Evolutionary conservation across 2,888 invertebrate species (phyloP).

Genomic region (Coelinius sp.): DNA sequence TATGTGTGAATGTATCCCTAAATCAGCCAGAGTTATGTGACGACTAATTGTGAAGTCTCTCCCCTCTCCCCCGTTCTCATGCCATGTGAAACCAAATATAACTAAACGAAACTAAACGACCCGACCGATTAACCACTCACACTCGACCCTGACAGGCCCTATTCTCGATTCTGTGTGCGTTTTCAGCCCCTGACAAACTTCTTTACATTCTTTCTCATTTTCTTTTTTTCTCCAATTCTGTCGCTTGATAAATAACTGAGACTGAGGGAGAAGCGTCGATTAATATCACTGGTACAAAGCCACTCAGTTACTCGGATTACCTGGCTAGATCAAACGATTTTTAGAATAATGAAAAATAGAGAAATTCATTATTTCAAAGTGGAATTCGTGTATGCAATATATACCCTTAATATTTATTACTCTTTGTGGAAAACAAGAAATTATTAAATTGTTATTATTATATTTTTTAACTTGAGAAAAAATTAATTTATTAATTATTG

Average conservation of each 20-base stretch:
- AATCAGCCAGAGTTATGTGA: slow-evolving; percentile 68
- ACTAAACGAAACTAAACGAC: slow-evolving; percentile 65
- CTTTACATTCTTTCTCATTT: slow-evolving; percentile 10
- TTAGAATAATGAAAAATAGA: slow-evolving; percentile 6
- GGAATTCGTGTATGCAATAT: too few species aligned
- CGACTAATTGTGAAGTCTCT: slow-evolving; percentile 68
- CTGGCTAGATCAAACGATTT: slow-evolving; percentile 34
- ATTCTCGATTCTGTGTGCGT: slow-evolving; percentile 43
- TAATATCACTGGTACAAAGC: slow-evolving; percentile 44
- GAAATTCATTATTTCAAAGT: slow-evolving; percentile 5
- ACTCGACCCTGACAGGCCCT: slow-evolving; percentile 37
- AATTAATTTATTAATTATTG: too few species aligned
- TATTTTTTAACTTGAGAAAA: too few species aligned
- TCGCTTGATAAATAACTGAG: slow-evolving; percentile 46
- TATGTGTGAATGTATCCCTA: slow-evolving; percentile 45
- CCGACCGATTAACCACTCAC: slow-evolving; percentile 64
- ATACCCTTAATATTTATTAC: too few species aligned
- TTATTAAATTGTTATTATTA: too few species aligned
- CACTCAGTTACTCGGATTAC: slow-evolving; percentile 32
- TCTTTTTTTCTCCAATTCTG: slow-evolving; percentile 14
- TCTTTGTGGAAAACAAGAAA: too few species aligned
- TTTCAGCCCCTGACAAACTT: slow-evolving; percentile 27
- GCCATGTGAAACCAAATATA: slow-evolving; percentile 64
- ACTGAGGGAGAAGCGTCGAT: slow-evolving; percentile 45
- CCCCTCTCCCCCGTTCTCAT: slow-evolving; percentile 47